Evolutionary conservation across 1,140 invertebrate species (phyloP).

Genomic region (Trinorchestia longiramus): DNA sequence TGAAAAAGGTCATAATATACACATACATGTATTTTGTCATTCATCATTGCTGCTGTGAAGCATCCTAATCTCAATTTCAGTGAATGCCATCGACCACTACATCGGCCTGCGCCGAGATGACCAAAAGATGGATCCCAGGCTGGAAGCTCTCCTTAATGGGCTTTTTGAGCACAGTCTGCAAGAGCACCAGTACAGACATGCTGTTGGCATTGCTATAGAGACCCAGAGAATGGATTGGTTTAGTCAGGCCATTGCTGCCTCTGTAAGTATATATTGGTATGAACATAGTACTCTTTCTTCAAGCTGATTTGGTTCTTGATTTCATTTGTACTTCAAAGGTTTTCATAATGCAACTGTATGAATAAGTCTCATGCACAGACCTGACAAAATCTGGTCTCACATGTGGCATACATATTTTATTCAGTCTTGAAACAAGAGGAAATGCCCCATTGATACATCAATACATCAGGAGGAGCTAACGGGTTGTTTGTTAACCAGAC

Average conservation of each 20-base stretch:
- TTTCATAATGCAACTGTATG: no score
- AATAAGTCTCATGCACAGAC: no score
- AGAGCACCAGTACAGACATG: constrained; percentile 93
- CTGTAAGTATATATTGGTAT: constrained; percentile 72
- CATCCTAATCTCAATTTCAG: constrained; percentile 69
- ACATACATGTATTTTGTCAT: neutral
- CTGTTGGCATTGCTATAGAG: constrained; percentile 93
- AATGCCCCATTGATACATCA: no score
- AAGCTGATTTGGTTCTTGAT: no score
- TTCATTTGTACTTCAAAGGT: no score
- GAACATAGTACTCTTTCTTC: no score
- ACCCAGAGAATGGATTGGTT: constrained; percentile 97
- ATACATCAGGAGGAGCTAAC: no score
- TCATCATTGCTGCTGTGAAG: neutral
- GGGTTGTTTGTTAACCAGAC: no score
- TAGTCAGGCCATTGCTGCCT: constrained; percentile 88
- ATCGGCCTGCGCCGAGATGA: constrained; percentile 82
- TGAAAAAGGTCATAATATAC: no score
- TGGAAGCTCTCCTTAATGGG: constrained; percentile 94
- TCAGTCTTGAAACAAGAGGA: no score
- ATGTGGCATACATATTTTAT: no score
- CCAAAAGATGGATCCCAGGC: constrained; percentile 84
- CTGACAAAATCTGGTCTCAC: no score
- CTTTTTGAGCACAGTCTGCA: constrained; percentile 96
- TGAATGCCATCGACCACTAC: constrained; percentile 96